Percentiles rank a stretch among this genome's conserved stretches.
These are phyloP conservation scores for Nomada fabriciana DNA, from an alignment of 2,888 invertebrate species.

Conservation along the genomic window DNA sequence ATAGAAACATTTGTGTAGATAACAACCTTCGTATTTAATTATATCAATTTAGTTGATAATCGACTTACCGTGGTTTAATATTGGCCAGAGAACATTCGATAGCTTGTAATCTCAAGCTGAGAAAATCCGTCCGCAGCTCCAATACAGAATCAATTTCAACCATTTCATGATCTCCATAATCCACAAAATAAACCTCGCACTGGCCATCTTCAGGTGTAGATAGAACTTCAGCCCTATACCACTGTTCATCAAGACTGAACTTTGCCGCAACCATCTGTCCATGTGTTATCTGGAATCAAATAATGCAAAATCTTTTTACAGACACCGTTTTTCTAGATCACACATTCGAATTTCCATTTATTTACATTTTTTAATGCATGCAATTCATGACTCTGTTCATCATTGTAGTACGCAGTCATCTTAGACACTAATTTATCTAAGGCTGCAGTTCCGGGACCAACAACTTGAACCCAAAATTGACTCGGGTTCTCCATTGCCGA, in stretches of 20 bases:
- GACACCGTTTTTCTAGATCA: background rate
- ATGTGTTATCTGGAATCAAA: slow-evolving; percentile 85
- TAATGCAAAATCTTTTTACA: background rate
- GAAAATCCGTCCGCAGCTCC: slow-evolving; percentile 91
- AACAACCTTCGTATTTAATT: background rate
- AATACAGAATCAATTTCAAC: slow-evolving; percentile 88
- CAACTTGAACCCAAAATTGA: slow-evolving; percentile 94
- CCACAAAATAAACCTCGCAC: slow-evolving; percentile 92
- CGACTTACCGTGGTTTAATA: slow-evolving; percentile 86
- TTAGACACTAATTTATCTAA: slow-evolving; percentile 91
- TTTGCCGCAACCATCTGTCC: slow-evolving; percentile 95
- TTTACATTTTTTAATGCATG: slow-evolving; percentile 85
- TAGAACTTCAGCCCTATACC: slow-evolving; percentile 92
- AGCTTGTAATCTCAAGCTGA: slow-evolving; percentile 92
- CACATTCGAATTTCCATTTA: slow-evolving; percentile 73
- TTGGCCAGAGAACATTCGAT: slow-evolving; percentile 94
- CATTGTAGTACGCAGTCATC: slow-evolving; percentile 93
- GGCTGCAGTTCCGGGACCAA: slow-evolving; percentile 90
- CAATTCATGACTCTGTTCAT: slow-evolving; percentile 87
- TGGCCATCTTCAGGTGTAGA: slow-evolving; percentile 87
- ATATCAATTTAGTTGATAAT: slow-evolving; percentile 15
- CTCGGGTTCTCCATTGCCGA: slow-evolving; percentile 93
- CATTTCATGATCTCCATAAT: slow-evolving; percentile 94
- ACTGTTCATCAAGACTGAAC: slow-evolving; percentile 92
- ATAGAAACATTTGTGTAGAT: background rate